Base-by-base conservation (phyloP, 37 sponge, comb jelly and placozoan species). In the Eunapius fragilis region DNA sequence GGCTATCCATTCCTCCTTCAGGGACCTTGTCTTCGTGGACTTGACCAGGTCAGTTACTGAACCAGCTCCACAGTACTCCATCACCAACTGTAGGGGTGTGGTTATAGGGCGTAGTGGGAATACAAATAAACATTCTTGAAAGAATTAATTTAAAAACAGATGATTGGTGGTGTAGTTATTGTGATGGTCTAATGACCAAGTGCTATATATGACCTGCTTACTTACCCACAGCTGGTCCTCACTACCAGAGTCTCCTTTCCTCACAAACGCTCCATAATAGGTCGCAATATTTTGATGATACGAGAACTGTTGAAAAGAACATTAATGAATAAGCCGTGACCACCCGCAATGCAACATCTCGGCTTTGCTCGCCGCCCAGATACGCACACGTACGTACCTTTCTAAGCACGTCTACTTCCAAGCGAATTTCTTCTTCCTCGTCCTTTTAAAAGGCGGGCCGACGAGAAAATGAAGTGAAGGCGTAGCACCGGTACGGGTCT, bases 61-160 rank as follows among this genome's bases (percentile, higher is more conserved):
- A 22, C 99, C 99, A 34, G 97, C 97, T 30, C 99, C 99, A 89
- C 99, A 98, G 75, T 84, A 98, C 81, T 98, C 99, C 99, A 98
- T 98, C 35, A 98, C 99, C 85, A 98, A 84, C 97, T 96, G 80
- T 37, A 68, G 0, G 69, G 41, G 41, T 3, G 41, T 6, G 41
- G 41, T 41, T 41, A 41, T 6, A 27, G 70, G 31, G 22, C 47
- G 80, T 5, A n/a, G 19, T 58, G 34, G 58, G 67, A 48, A 11
- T 12, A 78, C 6, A 48, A 5, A 6, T 41, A 41, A 41, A 41
- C n/a, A n/a, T n/a, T n/a, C n/a, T n/a, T n/a, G n/a, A n/a, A n/a
- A n/a, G n/a, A n/a, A n/a, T n/a, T n/a, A n/a, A n/a, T n/a, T n/a
- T n/a, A n/a, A n/a, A n/a, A n/a, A n/a, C n/a, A n/a, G n/a, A n/a